These are phyloP conservation scores for Mergus octosetaceus DNA, from an alignment of 2,797 vertebrate species.

Conservation along the genomic window DNA sequence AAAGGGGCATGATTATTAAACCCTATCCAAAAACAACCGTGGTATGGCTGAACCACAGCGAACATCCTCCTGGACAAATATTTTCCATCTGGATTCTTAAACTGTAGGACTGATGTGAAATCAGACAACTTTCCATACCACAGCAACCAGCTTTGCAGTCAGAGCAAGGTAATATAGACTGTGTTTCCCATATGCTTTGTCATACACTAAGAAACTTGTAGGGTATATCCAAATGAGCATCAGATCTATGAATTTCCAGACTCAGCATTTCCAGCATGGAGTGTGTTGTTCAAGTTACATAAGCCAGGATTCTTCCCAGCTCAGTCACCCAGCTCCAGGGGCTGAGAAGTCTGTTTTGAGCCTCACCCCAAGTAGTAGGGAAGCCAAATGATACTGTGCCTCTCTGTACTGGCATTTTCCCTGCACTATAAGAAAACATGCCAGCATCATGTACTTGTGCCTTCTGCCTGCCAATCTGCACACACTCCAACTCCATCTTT, in stretches of 20 bases:
- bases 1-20: not conserved
- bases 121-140: not conserved
- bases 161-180: not conserved
- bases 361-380: not conserved
- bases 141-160: not conserved
- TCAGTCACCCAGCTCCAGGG: not conserved
- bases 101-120: not conserved
- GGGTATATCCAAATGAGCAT: not conserved
- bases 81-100: not conserved
- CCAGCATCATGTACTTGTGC: accelerated
- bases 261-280: not conserved
- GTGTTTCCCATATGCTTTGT: not conserved
- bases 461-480: not conserved
- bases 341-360: not conserved
- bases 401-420: not conserved
- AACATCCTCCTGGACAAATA: not conserved
- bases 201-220: not conserved
- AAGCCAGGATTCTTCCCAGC: not conserved
- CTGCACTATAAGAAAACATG: not conserved
- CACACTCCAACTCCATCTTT: not conserved
- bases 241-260: not conserved
- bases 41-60: not conserved
- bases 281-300: not conserved
- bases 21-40: not conserved
- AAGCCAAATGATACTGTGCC: not conserved